These are phyloP conservation scores for Reinhardtius hippoglossoides DNA, from an alignment of 2,113 vertebrate genomes.

Conservation along the genomic window DNA sequence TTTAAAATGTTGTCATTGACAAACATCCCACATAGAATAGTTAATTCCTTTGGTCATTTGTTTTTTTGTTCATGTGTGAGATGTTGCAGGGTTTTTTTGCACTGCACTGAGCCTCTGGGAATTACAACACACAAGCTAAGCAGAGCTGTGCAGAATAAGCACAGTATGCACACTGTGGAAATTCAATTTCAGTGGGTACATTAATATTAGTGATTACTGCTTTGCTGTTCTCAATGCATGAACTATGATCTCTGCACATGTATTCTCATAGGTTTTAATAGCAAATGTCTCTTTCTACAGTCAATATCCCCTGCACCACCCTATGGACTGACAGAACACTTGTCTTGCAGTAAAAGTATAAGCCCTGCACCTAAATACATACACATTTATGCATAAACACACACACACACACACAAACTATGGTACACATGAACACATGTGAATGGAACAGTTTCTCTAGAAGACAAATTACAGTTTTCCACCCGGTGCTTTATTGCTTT, in stretches of 20 bases:
- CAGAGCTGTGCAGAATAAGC: constrained; percentile 18
- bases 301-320: constrained; percentile 3
- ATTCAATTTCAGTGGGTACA: constrained; percentile 15
- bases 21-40: background rate
- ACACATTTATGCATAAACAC: background rate
- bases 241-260: constrained; percentile 20
- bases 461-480: constrained; percentile 9
- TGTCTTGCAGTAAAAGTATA: background rate
- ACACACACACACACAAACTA: background rate
- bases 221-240: too few species aligned
- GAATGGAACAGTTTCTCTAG: background rate
- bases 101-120: constrained; percentile 19
- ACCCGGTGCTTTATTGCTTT: constrained; percentile 47
- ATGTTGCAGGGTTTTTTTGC: constrained; percentile 11
- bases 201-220: background rate
- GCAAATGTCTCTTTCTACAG: constrained; percentile 1
- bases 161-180: constrained; percentile 18
- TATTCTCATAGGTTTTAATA: constrained; percentile 36
- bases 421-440: background rate
- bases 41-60: constrained; percentile 30
- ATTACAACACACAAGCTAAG: constrained; percentile 32
- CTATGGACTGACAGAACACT: constrained; percentile 17
- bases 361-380: background rate
- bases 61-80: constrained; percentile 30
- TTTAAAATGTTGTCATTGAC: background rate